These are phyloP conservation scores for Leptinotarsa undecemlineata DNA, from an alignment of 1,140 invertebrate genomes.

Conservation along the genomic window DNA sequence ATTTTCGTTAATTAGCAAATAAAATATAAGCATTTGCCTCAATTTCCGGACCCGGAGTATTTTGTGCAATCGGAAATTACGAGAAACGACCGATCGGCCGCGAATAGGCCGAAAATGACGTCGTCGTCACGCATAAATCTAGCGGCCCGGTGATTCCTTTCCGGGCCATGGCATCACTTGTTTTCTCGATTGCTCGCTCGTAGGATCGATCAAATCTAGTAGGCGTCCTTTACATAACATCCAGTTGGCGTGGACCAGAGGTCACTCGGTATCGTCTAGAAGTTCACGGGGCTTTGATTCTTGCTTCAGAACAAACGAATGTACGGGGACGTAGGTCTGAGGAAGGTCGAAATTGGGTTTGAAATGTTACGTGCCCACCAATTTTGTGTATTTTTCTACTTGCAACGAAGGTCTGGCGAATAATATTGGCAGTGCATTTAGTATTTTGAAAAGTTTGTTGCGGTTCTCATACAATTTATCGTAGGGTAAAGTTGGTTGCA, in stretches of 20 bases:
- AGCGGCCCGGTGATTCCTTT: conserved; percentile 22
- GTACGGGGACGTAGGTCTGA: background rate
- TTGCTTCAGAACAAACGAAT: background rate
- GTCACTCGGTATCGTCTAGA: conserved; percentile 20
- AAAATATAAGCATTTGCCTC: too few relatives aligned
- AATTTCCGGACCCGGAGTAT: too few relatives aligned
- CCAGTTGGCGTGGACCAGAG: conserved; percentile 11
- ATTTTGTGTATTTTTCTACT: too few relatives aligned
- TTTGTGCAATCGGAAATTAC: background rate
- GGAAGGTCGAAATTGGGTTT: background rate
- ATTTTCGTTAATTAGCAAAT: too few relatives aligned
- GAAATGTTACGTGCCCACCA: too few relatives aligned
- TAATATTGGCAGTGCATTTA: too few relatives aligned
- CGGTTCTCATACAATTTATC: too few relatives aligned
- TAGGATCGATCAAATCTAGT: background rate
- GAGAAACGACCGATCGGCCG: background rate
- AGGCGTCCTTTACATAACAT: conserved; percentile 22
- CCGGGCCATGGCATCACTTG: conserved; percentile 23
- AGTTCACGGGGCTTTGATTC: conserved; percentile 8
- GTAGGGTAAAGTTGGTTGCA: too few relatives aligned
- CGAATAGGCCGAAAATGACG: background rate
- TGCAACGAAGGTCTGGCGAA: too few relatives aligned
- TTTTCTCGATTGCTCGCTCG: conserved; percentile 1
- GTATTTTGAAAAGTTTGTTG: too few relatives aligned
- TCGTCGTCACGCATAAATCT: conserved; percentile 7